Base-by-base conservation (phyloP, 2,888 invertebrate genomes). In the Drosophila mimica region DNA sequence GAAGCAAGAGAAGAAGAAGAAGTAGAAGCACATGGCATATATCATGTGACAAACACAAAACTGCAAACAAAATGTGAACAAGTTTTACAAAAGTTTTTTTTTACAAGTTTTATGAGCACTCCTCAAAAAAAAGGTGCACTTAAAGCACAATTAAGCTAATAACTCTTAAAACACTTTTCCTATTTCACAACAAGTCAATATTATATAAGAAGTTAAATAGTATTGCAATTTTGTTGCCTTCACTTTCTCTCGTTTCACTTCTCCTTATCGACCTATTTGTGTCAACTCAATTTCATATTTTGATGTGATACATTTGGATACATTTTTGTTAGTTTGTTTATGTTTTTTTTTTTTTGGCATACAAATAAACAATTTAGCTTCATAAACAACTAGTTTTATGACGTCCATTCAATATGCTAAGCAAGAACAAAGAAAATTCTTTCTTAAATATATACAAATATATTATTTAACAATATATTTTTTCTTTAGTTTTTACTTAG, bases 291-390 rank as follows among this genome's bases (percentile, higher is more conserved):
- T 74, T 65, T 74, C 49, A 38, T 36, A 73, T 53, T 61, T 65
- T 79, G 68, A 74, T 54, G 53, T n/a, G 33, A 65, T 33, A 74
- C 77, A 73, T 66, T 69, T 69, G 68, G 53, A 34, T 43, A 28
- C 51, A 66, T 38, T 25, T 58, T 48, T 4, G 36, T 51, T 49
- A 33, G 31, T 25, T 43, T 31, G 25, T 20, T 25, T 46, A 15
- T n/a, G 25, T n/a, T 9, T 40, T 13, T 34, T 33, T 33, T 33
- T 33, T n/a, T 40, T 25, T 25, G 46, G 15, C 15, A 15, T 33
- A 5, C 15, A 53, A 17, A 36, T 25, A 28, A 54, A 36, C 36
- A 11, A 28, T 54, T 36, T 9, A 6, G 25, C 34, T 38, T 25
- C 8, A 15, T 46, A 46, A 46, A 46, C 25, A 25, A 15, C 25